Evolutionary conservation across 2,888 invertebrate genomes (phyloP), one percentile per base, ranked within the genome.

Genomic region (Tachina fera): DNA sequence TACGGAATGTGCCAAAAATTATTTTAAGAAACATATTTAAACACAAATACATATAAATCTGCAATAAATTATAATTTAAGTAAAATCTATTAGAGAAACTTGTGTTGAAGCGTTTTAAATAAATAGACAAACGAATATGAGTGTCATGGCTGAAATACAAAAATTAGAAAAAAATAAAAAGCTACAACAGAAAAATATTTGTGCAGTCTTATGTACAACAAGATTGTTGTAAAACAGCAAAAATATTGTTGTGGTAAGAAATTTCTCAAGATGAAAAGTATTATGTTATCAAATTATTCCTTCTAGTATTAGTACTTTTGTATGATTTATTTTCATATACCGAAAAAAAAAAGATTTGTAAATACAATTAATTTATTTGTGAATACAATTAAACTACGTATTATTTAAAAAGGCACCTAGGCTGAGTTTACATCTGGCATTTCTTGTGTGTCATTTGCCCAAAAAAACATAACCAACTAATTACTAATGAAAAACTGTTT

Each of bases 91-190:
- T 56, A 63, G 11, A 11, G 16, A 45, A 43, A 71, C 39, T 45
- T 65, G 16, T 67, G 51, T 67, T 60, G n/a, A 74, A 81, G 19
- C 67, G 67, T 56, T 47, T n/a, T 11, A 45, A 71, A 49, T 19
- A 70, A n/a, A 31, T 39, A 9, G 11, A 31, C n/a, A 65, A 41
- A 70, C 39, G 78, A 63, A 81, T 77, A 86, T 86, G 65, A 82
- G 78, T 82, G 78, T 81, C 84, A 85, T 47, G 81, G 84, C 68
- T 78, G 56, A 78, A 45, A 56, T 13, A 63, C 2, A 31, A 22
- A 47, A 47, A 41, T 13, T 58, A 16, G 43, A 31, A 43, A 63
- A 53, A 0, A 6, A 31, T 31, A 31, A 31, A 31, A 31, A 31
- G 31, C 31, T 31, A 31, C 6, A 31, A 43, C 2, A 45, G 11